These are phyloP conservation scores for Phrynocephalus vlangalii DNA, from an alignment of 2,797 vertebrate genomes.

Conservation along the genomic window DNA sequence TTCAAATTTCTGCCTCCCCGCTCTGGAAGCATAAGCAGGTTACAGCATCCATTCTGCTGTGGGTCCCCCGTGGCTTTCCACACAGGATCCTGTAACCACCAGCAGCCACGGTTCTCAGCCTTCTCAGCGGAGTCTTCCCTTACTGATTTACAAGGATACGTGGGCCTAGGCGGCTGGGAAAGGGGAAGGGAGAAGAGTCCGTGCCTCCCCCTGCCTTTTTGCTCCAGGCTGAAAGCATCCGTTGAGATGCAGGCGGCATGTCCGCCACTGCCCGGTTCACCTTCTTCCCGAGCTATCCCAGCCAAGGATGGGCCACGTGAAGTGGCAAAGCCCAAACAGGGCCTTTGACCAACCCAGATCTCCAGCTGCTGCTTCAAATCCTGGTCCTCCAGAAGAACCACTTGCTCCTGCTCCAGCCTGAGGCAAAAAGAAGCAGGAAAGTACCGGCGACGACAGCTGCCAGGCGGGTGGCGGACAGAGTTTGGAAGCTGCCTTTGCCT, in stretches of 20 bases:
- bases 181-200: slow-evolving; percentile 44
- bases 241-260: slow-evolving; percentile 58
- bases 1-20: slow-evolving; percentile 50
- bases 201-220: slow-evolving; percentile 43
- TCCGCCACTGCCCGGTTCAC: slow-evolving; percentile 43
- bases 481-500: no score
- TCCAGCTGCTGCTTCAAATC: not conserved
- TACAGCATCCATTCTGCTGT: slow-evolving; percentile 32
- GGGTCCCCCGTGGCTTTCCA: slow-evolving; percentile 11
- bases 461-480: no score
- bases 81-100: slow-evolving; percentile 42
- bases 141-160: slow-evolving; percentile 55
- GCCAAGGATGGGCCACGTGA: not conserved
- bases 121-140: slow-evolving; percentile 41
- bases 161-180: slow-evolving; percentile 33
- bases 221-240: slow-evolving; percentile 39
- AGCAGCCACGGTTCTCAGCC: slow-evolving; percentile 44
- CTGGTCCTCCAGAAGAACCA: no score
- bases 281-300: slow-evolving; percentile 23
- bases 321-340: slow-evolving; percentile 20
- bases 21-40: slow-evolving; percentile 33
- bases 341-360: not conserved
- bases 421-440: no score
- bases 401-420: no score
- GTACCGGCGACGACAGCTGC: no score